Base-by-base conservation (phyloP, 2,113 vertebrate genomes). In the Prochilodus magdalenae region DNA sequence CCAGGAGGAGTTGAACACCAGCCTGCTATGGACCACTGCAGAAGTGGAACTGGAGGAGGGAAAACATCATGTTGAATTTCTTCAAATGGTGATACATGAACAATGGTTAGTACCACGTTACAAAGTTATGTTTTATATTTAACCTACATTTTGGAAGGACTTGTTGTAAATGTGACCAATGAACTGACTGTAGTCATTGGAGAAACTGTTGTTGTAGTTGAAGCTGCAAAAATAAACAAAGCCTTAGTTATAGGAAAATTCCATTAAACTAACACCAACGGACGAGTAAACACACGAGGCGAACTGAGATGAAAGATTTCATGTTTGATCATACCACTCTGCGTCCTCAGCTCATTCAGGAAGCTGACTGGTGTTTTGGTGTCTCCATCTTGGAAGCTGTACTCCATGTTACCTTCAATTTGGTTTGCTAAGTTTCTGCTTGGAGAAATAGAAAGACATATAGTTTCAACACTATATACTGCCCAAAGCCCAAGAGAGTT, bases 371-470 rank as follows among this genome's bases (percentile, higher is more conserved):
- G 44, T 80, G 27, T 26, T 73, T 70, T 62, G 7, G 1, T 36
- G 40, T 80, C 59, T 55, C 69, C 67, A 6, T 36, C 47, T 40
- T 73, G 53, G 49, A 81, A 70, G 24, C 0, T 70, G 70, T 85
- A 85, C 13, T 27, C 16, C 70, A 85, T 70, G 12, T 10, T 51
- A 5, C 84, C 84, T 5, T 62, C 5, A 75, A 82, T 78, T n/a
- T 40, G 22, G 53, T 74, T 62, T 44, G 24, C 26, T 26, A 10
- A 26, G 59, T 11, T 85, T 18, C 78, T 80, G 47, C 63, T 1
- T 3, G 8, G 62, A 11, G 22, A 51, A 11, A 4, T 60, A 49
- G 6, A 47, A 63, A 60, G 24, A 44, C 5, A 44, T 10, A 8
- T 44, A 44, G 11, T 44, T 44, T 8, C 8, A 44, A 44, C 40